phyloP scores from a whole-genome alignment of 2,888 invertebrate species.

The Odontothrips loti region DNA sequence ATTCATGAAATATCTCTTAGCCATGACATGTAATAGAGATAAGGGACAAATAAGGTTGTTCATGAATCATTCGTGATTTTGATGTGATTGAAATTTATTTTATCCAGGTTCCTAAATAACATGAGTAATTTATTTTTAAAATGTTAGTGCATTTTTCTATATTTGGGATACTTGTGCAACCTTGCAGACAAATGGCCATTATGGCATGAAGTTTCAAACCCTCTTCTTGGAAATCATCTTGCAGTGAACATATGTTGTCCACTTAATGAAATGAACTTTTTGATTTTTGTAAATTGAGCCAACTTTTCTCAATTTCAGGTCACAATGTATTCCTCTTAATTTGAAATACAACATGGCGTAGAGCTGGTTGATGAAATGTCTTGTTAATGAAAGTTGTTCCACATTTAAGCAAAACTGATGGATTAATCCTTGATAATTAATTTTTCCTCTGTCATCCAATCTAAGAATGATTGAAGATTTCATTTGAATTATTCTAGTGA shows the following conservation, averaged over 20 bases:
- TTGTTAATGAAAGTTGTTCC: background rate
- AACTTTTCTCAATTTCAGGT: background rate
- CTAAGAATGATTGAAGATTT: background rate
- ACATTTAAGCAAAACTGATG: background rate
- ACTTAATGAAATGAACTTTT: background rate
- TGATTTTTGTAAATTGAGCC: background rate
- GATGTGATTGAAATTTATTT: background rate
- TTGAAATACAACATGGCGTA: background rate
- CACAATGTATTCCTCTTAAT: background rate
- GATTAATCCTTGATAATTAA: background rate
- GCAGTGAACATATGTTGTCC: background rate
- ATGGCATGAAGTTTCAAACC: background rate
- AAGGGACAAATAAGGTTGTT: background rate
- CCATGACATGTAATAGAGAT: conserved; percentile 10
- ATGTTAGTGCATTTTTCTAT: background rate
- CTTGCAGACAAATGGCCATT: background rate
- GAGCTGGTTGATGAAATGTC: background rate
- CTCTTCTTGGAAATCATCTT: background rate
- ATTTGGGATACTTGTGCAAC: background rate
- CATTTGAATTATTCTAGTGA: background rate
- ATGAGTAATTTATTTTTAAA: conserved; percentile 11
- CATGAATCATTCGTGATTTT: background rate
- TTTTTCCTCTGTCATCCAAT: background rate
- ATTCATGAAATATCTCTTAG: background rate
- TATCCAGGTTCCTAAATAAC: conserved; percentile 4